Evolutionary conservation across 2,888 invertebrate species (phyloP).

Genomic region (Drosophila nigricruria): DNA sequence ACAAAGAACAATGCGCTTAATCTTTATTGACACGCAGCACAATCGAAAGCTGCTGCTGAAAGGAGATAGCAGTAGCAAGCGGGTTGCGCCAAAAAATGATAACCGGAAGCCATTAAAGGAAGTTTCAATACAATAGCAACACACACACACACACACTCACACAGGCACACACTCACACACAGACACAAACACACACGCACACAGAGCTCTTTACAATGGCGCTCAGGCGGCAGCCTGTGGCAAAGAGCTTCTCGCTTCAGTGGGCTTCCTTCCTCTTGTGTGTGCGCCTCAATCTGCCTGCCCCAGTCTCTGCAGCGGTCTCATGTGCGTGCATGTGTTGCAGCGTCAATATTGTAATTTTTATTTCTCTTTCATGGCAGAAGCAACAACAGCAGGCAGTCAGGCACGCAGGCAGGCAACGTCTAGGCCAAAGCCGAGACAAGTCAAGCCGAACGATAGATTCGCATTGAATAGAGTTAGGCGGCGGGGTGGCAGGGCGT

Average conservation of each 20-base stretch:
- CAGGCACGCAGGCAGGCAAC: conserved; percentile 18
- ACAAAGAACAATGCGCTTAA: conserved; percentile 74
- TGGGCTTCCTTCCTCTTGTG: conserved; percentile 44
- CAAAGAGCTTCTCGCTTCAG: conserved; percentile 58
- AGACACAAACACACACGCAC: conserved; percentile 33
- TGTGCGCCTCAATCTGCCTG: conserved; percentile 13
- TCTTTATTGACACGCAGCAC: conserved; percentile 76
- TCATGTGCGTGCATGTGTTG: conserved; percentile 50
- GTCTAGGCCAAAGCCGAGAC: conserved; percentile 33
- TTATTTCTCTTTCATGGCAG: conserved; percentile 75
- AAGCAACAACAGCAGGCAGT: conserved; percentile 37
- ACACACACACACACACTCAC: conserved; percentile 32
- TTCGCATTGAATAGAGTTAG: conserved; percentile 49
- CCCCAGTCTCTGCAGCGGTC: conserved; percentile 5
- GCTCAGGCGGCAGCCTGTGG: conserved; percentile 50
- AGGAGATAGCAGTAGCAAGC: conserved; percentile 26
- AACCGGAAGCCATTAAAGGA: conserved; percentile 81
- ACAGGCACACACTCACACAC: conserved; percentile 13
- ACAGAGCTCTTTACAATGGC: conserved; percentile 47
- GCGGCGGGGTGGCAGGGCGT: background rate
- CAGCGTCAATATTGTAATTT: conserved; percentile 78
- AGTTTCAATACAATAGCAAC: conserved; percentile 72
- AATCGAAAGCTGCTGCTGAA: conserved; percentile 14
- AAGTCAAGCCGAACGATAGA: conserved; percentile 58
- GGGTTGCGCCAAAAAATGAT: conserved; percentile 75